Percentiles rank a stretch among this genome's conserved stretches.
Conservation (phyloP, 2,113 vertebrate species). For the Callocephalon fimbriatum region DNA sequence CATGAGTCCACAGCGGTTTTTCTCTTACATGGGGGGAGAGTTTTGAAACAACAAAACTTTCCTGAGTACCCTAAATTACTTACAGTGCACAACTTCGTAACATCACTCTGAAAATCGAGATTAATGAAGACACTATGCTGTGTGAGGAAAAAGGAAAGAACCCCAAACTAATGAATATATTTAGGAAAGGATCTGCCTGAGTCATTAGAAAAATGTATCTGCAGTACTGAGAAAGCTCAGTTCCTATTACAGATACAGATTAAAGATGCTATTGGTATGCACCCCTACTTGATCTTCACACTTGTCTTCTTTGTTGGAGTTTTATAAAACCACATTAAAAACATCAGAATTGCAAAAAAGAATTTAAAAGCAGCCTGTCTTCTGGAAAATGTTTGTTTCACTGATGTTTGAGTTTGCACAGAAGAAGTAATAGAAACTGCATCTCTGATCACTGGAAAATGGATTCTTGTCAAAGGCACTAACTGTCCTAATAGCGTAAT, state of each 20-base stretch:
- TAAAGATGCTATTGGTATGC: slow-evolving; percentile 23
- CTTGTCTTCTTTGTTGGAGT: not conserved
- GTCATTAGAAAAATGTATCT: slow-evolving; percentile 1
- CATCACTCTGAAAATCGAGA: not conserved
- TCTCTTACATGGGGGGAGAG: fast-evolving
- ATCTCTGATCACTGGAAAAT: slow-evolving; percentile 54
- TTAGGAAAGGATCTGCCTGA: not conserved
- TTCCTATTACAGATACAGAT: slow-evolving; percentile 27
- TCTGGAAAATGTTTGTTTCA: slow-evolving; percentile 51
- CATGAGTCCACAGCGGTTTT: not conserved
- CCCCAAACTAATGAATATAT: not conserved
- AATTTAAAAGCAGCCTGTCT: slow-evolving; percentile 6
- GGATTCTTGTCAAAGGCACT: slow-evolving; percentile 51
- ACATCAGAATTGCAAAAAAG: not conserved
- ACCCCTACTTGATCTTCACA: slow-evolving; percentile 20
- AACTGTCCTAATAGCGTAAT: slow-evolving; percentile 48
- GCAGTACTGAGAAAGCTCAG: slow-evolving; percentile 19
- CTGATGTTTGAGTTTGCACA: slow-evolving; percentile 51
- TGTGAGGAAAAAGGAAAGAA: not conserved
- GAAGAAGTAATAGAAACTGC: slow-evolving; percentile 48
- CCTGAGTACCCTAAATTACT: not conserved
- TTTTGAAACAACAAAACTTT: not conserved
- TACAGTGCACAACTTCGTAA: not conserved
- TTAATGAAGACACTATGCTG: not conserved
- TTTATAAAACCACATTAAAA: slow-evolving; percentile 35